These are phyloP conservation scores for Empis livida DNA, from an alignment of 2,888 invertebrate genomes.

Conservation along the genomic window DNA sequence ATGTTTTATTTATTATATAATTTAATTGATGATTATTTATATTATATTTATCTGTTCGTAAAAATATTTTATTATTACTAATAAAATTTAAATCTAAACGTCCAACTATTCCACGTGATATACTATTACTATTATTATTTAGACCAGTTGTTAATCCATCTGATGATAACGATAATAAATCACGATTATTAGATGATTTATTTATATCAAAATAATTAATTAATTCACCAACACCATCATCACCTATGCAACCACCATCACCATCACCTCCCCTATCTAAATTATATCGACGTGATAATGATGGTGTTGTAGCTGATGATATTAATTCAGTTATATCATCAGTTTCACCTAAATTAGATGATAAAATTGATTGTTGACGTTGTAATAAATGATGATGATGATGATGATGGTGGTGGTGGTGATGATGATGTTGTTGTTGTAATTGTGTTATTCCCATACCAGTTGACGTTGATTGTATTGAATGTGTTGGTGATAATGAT, in stretches of 20 bases:
- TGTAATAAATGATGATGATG: conserved; percentile 6
- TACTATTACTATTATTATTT: too few relatives aligned
- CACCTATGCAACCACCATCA: too few relatives aligned
- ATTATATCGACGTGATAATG: neutral
- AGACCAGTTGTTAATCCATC: too few relatives aligned
- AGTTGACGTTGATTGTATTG: conserved; percentile 6
- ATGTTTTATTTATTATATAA: too few relatives aligned
- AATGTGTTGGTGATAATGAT: neutral
- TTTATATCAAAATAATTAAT: too few relatives aligned
- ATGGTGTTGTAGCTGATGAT: conserved; percentile 6
- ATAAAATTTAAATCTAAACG: conserved; percentile 6
- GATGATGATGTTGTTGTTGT: conserved; percentile 3
- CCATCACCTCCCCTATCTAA: too few relatives aligned
- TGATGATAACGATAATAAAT: too few relatives aligned
- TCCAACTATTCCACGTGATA: conserved; percentile 18
- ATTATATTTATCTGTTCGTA: too few relatives aligned
- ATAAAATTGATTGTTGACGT: neutral
- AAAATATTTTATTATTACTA: neutral
- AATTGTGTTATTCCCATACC: neutral
- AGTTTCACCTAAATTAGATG: neutral
- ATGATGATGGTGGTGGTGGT: conserved; percentile 2
- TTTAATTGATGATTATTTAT: neutral
- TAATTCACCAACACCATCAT: too few relatives aligned
- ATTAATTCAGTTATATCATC: conserved; percentile 1
- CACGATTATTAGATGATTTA: too few relatives aligned